Conservation (phyloP, 2,888 invertebrate genomes). For the Dastarcus helophoroides region DNA sequence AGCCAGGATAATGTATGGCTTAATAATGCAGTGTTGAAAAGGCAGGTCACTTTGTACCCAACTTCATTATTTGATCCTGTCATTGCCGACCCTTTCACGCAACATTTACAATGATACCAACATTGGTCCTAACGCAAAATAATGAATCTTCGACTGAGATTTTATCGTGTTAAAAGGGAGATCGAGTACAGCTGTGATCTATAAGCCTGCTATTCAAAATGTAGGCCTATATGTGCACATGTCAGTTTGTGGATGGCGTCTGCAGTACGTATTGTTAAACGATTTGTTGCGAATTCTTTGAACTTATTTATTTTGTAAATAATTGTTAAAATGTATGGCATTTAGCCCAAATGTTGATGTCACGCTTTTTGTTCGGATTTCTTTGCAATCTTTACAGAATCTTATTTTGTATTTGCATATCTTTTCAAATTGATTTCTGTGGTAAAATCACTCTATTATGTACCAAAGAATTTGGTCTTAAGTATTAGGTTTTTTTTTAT, state of each 20-base stretch:
- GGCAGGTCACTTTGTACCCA: constrained; percentile 40
- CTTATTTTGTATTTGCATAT: no score
- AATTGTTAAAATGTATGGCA: constrained; percentile 22
- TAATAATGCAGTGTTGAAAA: constrained; percentile 40
- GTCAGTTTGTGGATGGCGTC: constrained; percentile 32
- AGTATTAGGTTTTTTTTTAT: no score
- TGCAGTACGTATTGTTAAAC: constrained; percentile 27
- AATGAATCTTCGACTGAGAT: constrained; percentile 16
- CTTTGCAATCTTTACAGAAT: constrained; percentile 4
- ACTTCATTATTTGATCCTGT: constrained; percentile 38
- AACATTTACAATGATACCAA: constrained; percentile 19
- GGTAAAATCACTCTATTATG: no score
- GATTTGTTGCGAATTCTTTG: constrained; percentile 30
- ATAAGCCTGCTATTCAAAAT: constrained; percentile 31
- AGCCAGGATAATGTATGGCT: constrained; percentile 37
- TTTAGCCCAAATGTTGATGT: constrained; percentile 23
- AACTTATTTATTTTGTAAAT: constrained; percentile 32
- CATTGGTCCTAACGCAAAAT: constrained; percentile 4
- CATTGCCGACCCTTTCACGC: constrained; percentile 25
- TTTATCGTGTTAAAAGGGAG: constrained; percentile 27
- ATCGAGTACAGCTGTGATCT: constrained; percentile 32
- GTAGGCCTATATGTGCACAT: constrained; percentile 33
- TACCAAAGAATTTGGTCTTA: no score
- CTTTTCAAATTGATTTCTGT: no score
- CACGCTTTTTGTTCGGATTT: constrained; percentile 18